A percentile compares a stretch with the other conserved stretches of the same genome.
Conservation (phyloP, 2,113 vertebrate genomes). For the Gadus chalcogrammus region DNA sequence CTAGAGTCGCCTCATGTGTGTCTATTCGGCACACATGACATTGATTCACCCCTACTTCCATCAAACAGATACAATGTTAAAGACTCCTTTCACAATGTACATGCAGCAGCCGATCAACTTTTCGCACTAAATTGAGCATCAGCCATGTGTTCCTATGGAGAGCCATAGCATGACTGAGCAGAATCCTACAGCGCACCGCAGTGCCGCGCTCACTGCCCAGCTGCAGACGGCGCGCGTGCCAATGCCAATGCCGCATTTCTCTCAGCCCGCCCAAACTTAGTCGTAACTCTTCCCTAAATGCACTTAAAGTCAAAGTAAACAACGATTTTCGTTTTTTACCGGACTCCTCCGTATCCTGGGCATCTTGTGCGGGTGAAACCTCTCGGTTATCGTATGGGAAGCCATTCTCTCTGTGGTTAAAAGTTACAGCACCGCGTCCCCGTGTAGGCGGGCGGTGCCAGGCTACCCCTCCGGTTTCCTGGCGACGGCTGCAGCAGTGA, state of each 20-base stretch:
- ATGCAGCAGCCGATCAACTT: too few relatives aligned
- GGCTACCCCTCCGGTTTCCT: slow-evolving; percentile 20
- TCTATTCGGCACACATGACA: too few relatives aligned
- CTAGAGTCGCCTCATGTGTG: too few relatives aligned
- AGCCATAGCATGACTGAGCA: slow-evolving; percentile 61
- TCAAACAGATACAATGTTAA: too few relatives aligned
- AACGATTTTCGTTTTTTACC: slow-evolving; percentile 76
- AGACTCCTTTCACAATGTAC: too few relatives aligned
- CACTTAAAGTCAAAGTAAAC: slow-evolving; percentile 9
- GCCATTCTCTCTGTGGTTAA: slow-evolving; percentile 43
- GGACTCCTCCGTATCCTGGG: slow-evolving; percentile 77
- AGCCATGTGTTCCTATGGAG: not conserved
- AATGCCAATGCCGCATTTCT: slow-evolving; percentile 70
- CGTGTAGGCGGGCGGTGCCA: slow-evolving; percentile 23
- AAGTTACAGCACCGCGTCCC: slow-evolving; percentile 30
- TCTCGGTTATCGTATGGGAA: slow-evolving; percentile 72
- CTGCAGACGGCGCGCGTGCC: not conserved
- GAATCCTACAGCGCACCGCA: slow-evolving; percentile 46
- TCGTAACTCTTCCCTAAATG: slow-evolving; percentile 54
- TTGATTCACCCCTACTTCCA: too few relatives aligned
- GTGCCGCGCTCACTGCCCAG: slow-evolving; percentile 26
- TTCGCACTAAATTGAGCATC: too few relatives aligned
- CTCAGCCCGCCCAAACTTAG: slow-evolving; percentile 67
- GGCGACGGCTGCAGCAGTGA: slow-evolving; percentile 44
- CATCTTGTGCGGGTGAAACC: slow-evolving; percentile 66